A percentile compares a stretch with the other conserved stretches of the same genome.
phyloP scores from a whole-genome alignment of 2,888 invertebrate species.

The Dermolepida albohirtum region DNA sequence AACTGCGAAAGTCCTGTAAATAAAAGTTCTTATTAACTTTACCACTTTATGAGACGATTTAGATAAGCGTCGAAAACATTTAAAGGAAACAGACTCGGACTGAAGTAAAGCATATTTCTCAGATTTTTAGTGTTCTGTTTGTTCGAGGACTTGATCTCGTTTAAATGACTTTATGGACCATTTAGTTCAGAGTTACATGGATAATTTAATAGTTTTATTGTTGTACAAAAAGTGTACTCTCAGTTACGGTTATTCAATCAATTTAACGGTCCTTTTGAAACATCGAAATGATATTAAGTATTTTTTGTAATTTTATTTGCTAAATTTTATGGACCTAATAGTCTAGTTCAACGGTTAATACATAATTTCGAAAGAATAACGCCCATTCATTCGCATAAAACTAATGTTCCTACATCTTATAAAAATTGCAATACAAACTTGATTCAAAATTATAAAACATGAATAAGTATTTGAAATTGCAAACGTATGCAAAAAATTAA shows the following conservation, averaged over 20 bases:
- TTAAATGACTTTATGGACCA: conserved; percentile 32
- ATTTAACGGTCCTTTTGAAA: background rate
- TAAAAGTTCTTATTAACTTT: conserved; percentile 35
- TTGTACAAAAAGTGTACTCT: no score
- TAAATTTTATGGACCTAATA: no score
- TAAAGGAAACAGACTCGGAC: conserved; percentile 22
- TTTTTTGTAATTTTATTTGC: no score
- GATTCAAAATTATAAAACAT: no score
- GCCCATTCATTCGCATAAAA: no score
- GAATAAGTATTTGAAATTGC: no score
- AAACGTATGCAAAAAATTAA: no score
- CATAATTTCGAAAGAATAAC: no score
- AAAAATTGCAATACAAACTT: no score
- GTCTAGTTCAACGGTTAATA: no score
- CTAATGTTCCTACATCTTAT: no score
- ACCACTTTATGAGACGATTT: conserved; percentile 33
- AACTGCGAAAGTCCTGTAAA: conserved; percentile 25
- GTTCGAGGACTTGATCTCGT: conserved; percentile 15
- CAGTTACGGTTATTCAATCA: conserved; percentile 5
- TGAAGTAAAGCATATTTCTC: conserved; percentile 20
- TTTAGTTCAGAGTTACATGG: conserved; percentile 24
- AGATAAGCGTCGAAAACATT: conserved; percentile 31
- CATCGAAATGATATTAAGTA: background rate
- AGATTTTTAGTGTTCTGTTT: conserved; percentile 30
- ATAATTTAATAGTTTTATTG: conserved; percentile 26